Evolutionary conservation across 2,888 invertebrate species (phyloP).

Genomic region (Tipula lateralis): DNA sequence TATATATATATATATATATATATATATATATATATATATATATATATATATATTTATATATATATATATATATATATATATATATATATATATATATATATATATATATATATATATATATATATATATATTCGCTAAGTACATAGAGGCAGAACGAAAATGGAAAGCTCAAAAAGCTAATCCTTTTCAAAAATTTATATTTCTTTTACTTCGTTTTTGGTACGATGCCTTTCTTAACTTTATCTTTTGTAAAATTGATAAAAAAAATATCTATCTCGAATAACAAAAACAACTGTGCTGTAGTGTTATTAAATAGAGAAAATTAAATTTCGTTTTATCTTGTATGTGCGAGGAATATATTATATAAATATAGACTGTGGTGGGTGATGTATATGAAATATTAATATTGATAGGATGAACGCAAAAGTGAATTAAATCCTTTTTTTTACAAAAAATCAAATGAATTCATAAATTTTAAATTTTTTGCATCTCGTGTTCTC

Average conservation of each 20-base stretch:
- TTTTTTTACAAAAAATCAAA: background rate
- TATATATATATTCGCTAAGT: background rate
- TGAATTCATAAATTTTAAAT: background rate
- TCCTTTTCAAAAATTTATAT: background rate
- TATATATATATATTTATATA: too few relatives aligned
- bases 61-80: too few relatives aligned
- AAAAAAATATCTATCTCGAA: background rate
- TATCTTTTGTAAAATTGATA: background rate
- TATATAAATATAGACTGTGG: background rate
- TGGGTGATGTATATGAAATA: background rate
- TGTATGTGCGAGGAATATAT: background rate
- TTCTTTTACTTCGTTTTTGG: background rate
- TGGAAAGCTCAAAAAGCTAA: background rate
- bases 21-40: too few relatives aligned
- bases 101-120: too few relatives aligned
- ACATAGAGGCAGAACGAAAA: background rate
- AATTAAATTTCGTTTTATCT: background rate
- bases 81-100: too few relatives aligned
- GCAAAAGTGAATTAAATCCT: background rate
- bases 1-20: too few relatives aligned
- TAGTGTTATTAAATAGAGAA: background rate
- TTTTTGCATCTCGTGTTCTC: background rate
- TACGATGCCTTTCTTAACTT: background rate
- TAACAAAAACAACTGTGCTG: background rate
- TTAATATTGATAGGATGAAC: background rate